Evolutionary conservation across 2,888 invertebrate species (phyloP).

Genomic region (Helicoverpa assulta): DNA sequence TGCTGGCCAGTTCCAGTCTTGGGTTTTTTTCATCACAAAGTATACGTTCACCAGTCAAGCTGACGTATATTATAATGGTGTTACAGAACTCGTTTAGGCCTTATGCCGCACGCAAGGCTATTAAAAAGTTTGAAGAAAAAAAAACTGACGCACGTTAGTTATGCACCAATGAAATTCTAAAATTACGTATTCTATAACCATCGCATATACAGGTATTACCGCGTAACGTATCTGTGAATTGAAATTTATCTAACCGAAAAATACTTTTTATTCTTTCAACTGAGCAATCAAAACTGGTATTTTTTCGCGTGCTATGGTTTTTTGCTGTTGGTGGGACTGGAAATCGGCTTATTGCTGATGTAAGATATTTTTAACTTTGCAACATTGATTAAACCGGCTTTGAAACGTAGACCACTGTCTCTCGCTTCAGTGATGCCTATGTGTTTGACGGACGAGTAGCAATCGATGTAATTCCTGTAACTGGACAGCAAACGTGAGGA

Average conservation of each 20-base stretch:
- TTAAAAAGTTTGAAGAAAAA: slow-evolving; percentile 41
- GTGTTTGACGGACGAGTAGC: neutral
- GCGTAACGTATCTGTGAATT: slow-evolving; percentile 44
- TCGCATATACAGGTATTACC: slow-evolving; percentile 42
- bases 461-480: slow-evolving; percentile 16
- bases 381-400: slow-evolving; percentile 45
- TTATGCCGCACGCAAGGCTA: slow-evolving; percentile 43
- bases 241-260: slow-evolving; percentile 47
- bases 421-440: slow-evolving; percentile 1
- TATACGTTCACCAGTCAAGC: slow-evolving; percentile 29
- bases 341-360: slow-evolving; percentile 43
- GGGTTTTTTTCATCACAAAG: slow-evolving; percentile 28
- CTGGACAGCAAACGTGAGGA: slow-evolving; percentile 11
- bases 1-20: slow-evolving; percentile 39
- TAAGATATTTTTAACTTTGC: slow-evolving; percentile 46
- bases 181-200: slow-evolving; percentile 49
- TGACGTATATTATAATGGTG: slow-evolving; percentile 45
- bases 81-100: slow-evolving; percentile 51
- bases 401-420: slow-evolving; percentile 17
- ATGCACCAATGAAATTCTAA: slow-evolving; percentile 56
- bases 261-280: slow-evolving; percentile 38
- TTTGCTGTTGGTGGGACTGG: slow-evolving; percentile 37
- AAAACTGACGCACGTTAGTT: slow-evolving; percentile 47
- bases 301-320: slow-evolving; percentile 33
- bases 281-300: slow-evolving; percentile 38